Percentiles rank a stretch among this genome's conserved stretches.
These are phyloP conservation scores for Notechis scutatus DNA, from an alignment of 2,113 vertebrate species.

Conservation along the genomic window DNA sequence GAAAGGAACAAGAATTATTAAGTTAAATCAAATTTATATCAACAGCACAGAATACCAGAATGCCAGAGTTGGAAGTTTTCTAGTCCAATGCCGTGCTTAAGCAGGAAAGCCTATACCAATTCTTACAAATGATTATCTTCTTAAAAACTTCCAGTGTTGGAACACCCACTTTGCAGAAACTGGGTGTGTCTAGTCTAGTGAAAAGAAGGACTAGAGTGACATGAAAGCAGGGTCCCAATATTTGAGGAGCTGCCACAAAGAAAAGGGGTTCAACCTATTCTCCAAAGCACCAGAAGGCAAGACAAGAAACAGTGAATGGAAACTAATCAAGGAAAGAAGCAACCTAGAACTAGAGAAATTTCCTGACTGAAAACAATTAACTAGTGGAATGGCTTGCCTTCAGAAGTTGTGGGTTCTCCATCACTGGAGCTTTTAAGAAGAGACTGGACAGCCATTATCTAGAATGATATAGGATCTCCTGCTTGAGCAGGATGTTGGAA, in stretches of 20 bases:
- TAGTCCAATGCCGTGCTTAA: neutral
- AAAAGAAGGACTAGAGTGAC: neutral
- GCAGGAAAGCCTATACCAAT: neutral
- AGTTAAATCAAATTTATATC: neutral
- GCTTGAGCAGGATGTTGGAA: too few relatives aligned
- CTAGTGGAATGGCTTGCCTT: neutral
- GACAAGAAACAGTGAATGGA: neutral
- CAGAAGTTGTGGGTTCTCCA: neutral
- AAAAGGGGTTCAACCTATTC: neutral
- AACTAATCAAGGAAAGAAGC: neutral
- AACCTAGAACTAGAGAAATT: neutral
- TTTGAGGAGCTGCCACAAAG: neutral
- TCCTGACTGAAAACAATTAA: neutral
- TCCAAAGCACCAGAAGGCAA: neutral
- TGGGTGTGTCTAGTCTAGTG: neutral
- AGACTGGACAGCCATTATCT: neutral
- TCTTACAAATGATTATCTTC: neutral
- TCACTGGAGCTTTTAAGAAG: neutral
- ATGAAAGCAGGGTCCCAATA: neutral
- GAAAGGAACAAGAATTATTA: neutral
- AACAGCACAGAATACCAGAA: neutral
- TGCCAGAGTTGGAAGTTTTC: neutral
- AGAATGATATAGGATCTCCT: neutral
- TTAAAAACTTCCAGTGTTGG: neutral
- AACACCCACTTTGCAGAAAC: neutral